Evolutionary conservation across 2,888 invertebrate genomes (phyloP).

Genomic region (Tinea pellionella): DNA sequence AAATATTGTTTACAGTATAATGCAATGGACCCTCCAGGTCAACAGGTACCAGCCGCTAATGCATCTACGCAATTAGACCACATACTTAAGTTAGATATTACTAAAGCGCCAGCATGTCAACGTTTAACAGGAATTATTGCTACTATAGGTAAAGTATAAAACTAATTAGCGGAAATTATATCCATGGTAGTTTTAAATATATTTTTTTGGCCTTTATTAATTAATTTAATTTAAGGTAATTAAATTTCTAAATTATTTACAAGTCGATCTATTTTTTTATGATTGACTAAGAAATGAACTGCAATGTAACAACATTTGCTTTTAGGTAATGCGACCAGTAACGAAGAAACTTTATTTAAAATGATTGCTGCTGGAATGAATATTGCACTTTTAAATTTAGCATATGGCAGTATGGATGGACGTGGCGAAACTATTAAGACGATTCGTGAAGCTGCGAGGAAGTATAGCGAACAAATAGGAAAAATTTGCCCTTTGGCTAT

Average conservation of each 20-base stretch:
- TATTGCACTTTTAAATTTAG: slow-evolving; percentile 53
- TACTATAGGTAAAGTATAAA: slow-evolving; percentile 55
- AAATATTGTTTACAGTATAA: slow-evolving; percentile 35
- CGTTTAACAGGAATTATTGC: slow-evolving; percentile 68
- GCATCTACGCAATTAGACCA: slow-evolving; percentile 61
- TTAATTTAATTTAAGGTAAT: no score
- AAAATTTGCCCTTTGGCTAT: slow-evolving; percentile 81
- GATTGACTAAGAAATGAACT: no score
- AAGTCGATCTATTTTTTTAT: no score
- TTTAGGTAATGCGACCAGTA: slow-evolving; percentile 40
- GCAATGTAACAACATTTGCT: no score
- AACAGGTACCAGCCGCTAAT: slow-evolving; percentile 56
- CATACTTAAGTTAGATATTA: slow-evolving; percentile 51
- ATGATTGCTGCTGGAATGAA: slow-evolving; percentile 68
- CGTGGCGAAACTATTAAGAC: slow-evolving; percentile 50
- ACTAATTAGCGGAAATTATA: no score
- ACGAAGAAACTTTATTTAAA: slow-evolving; percentile 45
- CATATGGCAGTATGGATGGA: slow-evolving; percentile 46
- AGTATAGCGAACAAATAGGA: slow-evolving; percentile 71
- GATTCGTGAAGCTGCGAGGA: slow-evolving; percentile 54
- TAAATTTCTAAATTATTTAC: no score
- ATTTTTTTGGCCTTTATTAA: no score
- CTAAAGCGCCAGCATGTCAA: slow-evolving; percentile 51
- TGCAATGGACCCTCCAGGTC: slow-evolving; percentile 56
- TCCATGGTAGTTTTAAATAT: no score